Evolutionary conservation across 2,113 vertebrate species (phyloP).

Genomic region (Peromyscus leucopus): DNA sequence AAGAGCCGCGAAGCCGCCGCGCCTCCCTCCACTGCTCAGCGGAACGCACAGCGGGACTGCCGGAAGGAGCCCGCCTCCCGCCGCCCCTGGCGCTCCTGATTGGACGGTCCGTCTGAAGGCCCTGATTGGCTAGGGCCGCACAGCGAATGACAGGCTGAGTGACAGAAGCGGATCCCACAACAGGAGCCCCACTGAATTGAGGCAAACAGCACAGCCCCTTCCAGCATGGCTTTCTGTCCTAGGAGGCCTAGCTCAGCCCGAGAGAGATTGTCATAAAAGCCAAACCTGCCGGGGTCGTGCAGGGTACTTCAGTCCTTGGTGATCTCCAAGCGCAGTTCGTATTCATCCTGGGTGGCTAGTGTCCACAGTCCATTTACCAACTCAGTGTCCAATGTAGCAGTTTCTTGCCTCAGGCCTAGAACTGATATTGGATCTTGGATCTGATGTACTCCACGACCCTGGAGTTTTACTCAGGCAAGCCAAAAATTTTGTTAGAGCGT

Average conservation of each 20-base stretch:
- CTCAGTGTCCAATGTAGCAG: neutral
- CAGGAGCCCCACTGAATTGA: neutral
- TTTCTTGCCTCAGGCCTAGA: neutral
- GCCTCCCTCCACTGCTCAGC: neutral
- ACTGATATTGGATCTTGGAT: neutral
- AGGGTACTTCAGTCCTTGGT: neutral
- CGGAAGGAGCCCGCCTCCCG: neutral
- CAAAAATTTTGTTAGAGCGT: neutral
- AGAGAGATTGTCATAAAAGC: neutral
- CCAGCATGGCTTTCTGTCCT: neutral
- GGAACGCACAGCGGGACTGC: neutral
- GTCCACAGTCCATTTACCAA: neutral
- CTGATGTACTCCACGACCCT: neutral
- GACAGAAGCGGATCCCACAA: too few species aligned
- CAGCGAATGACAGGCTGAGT: neutral
- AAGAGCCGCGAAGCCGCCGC: fast-evolving
- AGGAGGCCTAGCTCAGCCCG: neutral
- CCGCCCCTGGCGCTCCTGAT: neutral
- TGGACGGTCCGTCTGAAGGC: neutral
- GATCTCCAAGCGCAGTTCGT: neutral
- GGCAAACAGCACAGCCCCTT: neutral
- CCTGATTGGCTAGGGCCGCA: neutral
- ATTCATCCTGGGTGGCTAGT: neutral
- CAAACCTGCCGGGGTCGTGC: neutral
- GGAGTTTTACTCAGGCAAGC: neutral